Percentiles rank a stretch among this genome's conserved stretches.
Evolutionary conservation across 1,140 invertebrate species (phyloP).

Genomic region (Diorhabda elongata): DNA sequence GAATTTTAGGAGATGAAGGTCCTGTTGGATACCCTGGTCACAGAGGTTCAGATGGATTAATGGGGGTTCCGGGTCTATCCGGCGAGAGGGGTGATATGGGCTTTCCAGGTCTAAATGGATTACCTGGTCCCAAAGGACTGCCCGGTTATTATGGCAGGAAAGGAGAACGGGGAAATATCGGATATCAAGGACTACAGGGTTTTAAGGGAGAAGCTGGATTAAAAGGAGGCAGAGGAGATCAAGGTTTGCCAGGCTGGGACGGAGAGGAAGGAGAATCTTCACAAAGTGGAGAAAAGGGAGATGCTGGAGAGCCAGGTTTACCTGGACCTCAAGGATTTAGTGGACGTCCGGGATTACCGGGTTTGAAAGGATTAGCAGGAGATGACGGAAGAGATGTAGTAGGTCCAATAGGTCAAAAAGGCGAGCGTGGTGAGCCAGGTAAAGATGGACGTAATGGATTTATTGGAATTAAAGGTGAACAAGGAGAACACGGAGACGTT

Average conservation of each 20-base stretch:
- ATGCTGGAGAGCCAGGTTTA: slow-evolving; percentile 57
- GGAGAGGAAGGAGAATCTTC: slow-evolving; percentile 56
- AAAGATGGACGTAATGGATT: slow-evolving; percentile 37
- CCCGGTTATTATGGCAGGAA: slow-evolving; percentile 59
- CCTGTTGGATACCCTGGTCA: slow-evolving; percentile 48
- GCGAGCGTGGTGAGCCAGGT: slow-evolving; percentile 31
- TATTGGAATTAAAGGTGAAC: slow-evolving; percentile 47
- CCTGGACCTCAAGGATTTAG: slow-evolving; percentile 50
- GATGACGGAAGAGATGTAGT: slow-evolving; percentile 13
- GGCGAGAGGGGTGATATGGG: slow-evolving; percentile 55
- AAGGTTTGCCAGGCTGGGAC: slow-evolving; percentile 51
- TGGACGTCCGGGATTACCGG: slow-evolving; percentile 39
- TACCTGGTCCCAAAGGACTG: slow-evolving; percentile 51
- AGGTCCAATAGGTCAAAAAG: slow-evolving; percentile 34
- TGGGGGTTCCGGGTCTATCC: slow-evolving; percentile 35
- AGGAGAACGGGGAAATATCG: slow-evolving; percentile 55
- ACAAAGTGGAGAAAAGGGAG: slow-evolving; percentile 64
- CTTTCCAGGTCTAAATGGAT: slow-evolving; percentile 50
- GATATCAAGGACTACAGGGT: slow-evolving; percentile 60
- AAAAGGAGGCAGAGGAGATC: slow-evolving; percentile 53
- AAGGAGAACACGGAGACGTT: slow-evolving; percentile 60
- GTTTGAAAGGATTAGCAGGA: slow-evolving; percentile 26
- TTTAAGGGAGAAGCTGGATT: slow-evolving; percentile 54
- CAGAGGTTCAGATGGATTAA: slow-evolving; percentile 56
- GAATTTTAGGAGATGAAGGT: slow-evolving; percentile 52